phyloP scores from a whole-genome alignment of 2,888 invertebrate species.

The Ormyrus pomaceus region DNA sequence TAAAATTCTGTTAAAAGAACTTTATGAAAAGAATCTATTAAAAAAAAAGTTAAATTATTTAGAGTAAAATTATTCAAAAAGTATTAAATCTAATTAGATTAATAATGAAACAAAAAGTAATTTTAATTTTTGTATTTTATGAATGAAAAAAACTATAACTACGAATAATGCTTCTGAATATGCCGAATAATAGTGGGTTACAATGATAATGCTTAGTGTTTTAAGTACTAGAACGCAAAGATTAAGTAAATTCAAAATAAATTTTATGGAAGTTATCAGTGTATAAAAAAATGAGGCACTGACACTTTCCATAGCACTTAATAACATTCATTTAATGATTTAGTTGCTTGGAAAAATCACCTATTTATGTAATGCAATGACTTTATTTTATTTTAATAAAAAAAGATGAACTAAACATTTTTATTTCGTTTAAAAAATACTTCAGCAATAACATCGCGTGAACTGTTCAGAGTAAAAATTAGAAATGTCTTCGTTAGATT shows the following conservation, averaged over 20 bases:
- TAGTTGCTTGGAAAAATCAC: constrained; percentile 21
- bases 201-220: constrained; percentile 60
- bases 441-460: no score
- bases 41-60: no score
- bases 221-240: constrained; percentile 42
- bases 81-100: no score
- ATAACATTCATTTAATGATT: constrained; percentile 7
- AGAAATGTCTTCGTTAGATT: no score
- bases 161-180: constrained; percentile 63
- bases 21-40: no score
- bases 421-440: no score
- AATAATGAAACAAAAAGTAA: no score
- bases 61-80: no score
- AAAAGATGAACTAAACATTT: no score
- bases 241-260: constrained; percentile 34
- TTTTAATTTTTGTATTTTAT: neutral
- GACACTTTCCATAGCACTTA: constrained; percentile 21
- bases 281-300: constrained; percentile 14
- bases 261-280: constrained; percentile 18
- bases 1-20: no score
- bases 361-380: neutral
- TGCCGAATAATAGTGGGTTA: constrained; percentile 64
- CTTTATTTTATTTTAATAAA: no score
- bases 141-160: neutral
- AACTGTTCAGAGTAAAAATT: no score